Evolutionary conservation across 2,113 vertebrate species (phyloP).

Genomic region (Chaenogobius annularis): DNA sequence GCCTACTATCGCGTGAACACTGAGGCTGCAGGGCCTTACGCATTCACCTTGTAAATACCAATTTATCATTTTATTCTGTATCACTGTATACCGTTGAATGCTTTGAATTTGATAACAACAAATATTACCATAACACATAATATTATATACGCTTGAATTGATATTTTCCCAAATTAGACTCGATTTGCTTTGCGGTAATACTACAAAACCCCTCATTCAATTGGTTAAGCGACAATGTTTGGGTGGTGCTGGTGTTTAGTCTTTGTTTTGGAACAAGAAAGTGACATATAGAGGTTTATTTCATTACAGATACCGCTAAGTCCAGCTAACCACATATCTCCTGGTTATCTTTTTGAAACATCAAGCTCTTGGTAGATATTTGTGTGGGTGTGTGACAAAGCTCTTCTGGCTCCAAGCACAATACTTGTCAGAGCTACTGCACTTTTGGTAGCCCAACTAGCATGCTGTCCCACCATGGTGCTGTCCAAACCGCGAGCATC

Average conservation of each 20-base stretch:
- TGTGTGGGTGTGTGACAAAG: constrained; percentile 71
- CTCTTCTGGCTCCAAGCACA: constrained; percentile 65
- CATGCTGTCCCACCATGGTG: constrained; percentile 68
- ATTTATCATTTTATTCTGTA: constrained; percentile 7
- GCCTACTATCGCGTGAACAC: constrained; percentile 46
- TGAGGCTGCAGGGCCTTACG: constrained; percentile 19
- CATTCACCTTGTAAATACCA: constrained; percentile 17
- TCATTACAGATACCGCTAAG: constrained; percentile 63
- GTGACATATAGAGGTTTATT: constrained; percentile 58
- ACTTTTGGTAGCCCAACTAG: constrained; percentile 69
- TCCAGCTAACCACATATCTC: constrained; percentile 66
- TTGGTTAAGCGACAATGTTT: constrained; percentile 62
- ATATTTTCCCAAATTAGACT: constrained; percentile 22
- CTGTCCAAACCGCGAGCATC: constrained; percentile 76
- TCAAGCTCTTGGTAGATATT: constrained; percentile 66
- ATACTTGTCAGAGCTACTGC: constrained; percentile 76
- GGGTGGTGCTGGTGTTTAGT: constrained; percentile 56
- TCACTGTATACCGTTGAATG: not conserved
- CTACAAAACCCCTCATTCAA: constrained; percentile 49
- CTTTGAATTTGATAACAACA: constrained; percentile 15
- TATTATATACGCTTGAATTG: constrained; percentile 18
- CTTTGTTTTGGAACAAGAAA: constrained; percentile 62
- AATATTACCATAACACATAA: not conserved
- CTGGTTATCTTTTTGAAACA: constrained; percentile 58
- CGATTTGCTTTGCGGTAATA: constrained; percentile 42